Evolutionary conservation across 2,797 vertebrate species (phyloP).

Genomic region (Aratinga solstitialis): DNA sequence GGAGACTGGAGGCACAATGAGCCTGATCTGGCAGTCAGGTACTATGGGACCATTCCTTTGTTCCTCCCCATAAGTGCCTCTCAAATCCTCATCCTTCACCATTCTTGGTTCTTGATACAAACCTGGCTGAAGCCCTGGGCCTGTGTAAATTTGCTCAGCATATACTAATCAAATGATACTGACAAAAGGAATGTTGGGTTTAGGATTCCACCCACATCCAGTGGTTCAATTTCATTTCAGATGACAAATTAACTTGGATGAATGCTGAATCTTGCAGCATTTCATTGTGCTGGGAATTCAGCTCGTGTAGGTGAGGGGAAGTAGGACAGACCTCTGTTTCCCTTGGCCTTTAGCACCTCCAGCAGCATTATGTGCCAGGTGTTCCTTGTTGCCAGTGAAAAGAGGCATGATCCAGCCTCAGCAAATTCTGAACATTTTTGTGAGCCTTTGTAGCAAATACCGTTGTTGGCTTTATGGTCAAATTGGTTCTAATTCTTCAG

Average conservation of each 20-base stretch:
- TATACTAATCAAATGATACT: not conserved
- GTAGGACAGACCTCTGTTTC: not conserved
- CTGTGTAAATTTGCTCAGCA: not conserved
- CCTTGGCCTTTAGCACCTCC: not conserved
- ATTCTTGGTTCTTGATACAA: not conserved
- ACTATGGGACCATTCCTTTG: not conserved
- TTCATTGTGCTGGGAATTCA: not conserved
- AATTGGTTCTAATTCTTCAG: not conserved
- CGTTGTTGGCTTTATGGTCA: not conserved
- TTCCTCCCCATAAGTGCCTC: not conserved
- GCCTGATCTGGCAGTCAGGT: not conserved
- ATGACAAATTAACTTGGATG: not conserved
- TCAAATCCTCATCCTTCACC: not conserved
- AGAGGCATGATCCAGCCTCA: not conserved
- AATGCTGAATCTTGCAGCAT: not conserved
- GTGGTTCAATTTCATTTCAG: not conserved
- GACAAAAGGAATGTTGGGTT: not conserved
- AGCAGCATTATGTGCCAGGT: not conserved
- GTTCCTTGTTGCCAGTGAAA: not conserved
- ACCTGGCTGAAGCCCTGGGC: not conserved
- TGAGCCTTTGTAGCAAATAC: not conserved
- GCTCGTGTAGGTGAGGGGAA: not conserved
- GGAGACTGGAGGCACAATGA: not conserved
- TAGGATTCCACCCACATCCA: not conserved
- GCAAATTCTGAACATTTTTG: accelerated